Evolutionary conservation across 2,888 invertebrate species (phyloP).

Genomic region (Eledona agricola): DNA sequence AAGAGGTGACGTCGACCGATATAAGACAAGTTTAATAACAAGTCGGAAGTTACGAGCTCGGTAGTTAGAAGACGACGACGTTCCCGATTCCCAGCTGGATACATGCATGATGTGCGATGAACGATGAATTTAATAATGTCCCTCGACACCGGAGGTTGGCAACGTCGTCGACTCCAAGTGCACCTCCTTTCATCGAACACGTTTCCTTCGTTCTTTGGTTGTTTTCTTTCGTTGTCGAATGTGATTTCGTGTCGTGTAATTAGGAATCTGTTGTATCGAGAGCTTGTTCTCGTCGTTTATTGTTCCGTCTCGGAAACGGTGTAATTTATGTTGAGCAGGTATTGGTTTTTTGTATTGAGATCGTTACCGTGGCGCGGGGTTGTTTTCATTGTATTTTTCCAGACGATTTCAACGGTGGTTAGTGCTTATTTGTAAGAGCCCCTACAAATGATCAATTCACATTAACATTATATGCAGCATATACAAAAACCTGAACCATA

Average conservation of each 20-base stretch:
- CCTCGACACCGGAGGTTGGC: conserved; percentile 22
- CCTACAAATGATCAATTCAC: too few relatives aligned
- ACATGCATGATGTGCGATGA: conserved; percentile 34
- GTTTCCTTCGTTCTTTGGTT: too few relatives aligned
- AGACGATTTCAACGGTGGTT: too few relatives aligned
- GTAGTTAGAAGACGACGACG: conserved; percentile 22
- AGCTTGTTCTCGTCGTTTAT: conserved; percentile 18
- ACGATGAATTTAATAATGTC: conserved; percentile 36
- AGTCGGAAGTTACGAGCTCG: conserved; percentile 26
- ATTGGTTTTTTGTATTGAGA: conserved; percentile 27
- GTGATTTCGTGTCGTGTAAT: too few relatives aligned
- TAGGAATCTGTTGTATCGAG: conserved; percentile 28
- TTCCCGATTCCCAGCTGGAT: conserved; percentile 22
- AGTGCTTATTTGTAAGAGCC: too few relatives aligned
- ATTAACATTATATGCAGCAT: too few relatives aligned
- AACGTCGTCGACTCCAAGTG: too few relatives aligned
- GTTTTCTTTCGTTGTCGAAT: too few relatives aligned
- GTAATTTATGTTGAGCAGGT: conserved; percentile 34
- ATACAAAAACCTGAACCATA: too few relatives aligned
- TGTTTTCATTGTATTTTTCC: conserved; percentile 12
- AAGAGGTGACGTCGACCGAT: conserved; percentile 18
- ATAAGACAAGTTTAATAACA: conserved; percentile 33
- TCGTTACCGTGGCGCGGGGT: conserved; percentile 27
- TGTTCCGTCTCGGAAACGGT: conserved; percentile 7
- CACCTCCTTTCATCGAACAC: too few relatives aligned